Base-by-base conservation (phyloP, 2,113 vertebrate genomes). In the Pica pica region DNA sequence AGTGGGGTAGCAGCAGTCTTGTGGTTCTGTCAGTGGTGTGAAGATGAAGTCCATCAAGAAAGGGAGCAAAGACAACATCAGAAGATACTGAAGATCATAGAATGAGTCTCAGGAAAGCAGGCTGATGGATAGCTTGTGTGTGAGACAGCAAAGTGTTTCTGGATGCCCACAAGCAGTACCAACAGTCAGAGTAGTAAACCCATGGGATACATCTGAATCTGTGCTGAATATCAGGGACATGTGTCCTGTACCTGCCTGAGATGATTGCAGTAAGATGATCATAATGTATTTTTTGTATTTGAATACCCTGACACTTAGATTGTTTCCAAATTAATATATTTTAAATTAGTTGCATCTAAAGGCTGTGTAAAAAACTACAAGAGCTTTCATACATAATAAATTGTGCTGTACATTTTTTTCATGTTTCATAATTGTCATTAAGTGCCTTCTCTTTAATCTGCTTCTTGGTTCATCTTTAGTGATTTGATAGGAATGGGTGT, bases 81-180 rank as follows among this genome's bases (percentile, higher is more conserved):
- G 30, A 30, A 70, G 8, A 18, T 50, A 21, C 20, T 50, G 60
- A 50, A 47, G 30, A 16, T 55, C 39, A n/a, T 4, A 37, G 16
- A 71, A 39, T 13, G 50, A 76, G 20, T 46, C 49, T 68, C 21
- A 39, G 67, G 53, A 83, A 70, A 63, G 27, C 23, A 79, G 35
- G 5, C 9, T n/a, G 9, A 12, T 75, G 26, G 21, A 24, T 3
- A 35, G 9, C 0, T 0, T 30, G 18, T 31, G 28, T 46, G 26
- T 37, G 61, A 68, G 75, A 49, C 8, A 35, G 41, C n/a, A n/a
- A 46, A 30, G 14, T 42, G 33, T 27, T 73, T 7, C 30, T 89
- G 41, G 23, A 23, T 39, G 17, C 11, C 33, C 13, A 13, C 1
- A 7, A 55, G 30, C 2, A 5, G 37, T 3, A 39, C 30, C 21